Percentiles rank a stretch among this genome's conserved stretches.
phyloP scores from a whole-genome alignment of 2,797 vertebrate species.

The Benthosema pterotum region DNA sequence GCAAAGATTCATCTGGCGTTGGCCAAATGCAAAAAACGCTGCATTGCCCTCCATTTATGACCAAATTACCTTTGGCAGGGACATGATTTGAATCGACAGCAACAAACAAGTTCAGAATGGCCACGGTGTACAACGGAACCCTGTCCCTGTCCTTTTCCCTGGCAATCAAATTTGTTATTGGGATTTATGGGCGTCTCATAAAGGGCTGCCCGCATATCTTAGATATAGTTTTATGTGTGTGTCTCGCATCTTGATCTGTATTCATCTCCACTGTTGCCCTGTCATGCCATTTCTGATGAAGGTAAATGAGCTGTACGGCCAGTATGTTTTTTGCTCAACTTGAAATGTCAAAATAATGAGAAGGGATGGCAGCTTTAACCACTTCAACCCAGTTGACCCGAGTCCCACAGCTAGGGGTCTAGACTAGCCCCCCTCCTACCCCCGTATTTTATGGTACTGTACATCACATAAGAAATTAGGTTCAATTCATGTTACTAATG shows the following conservation, averaged over 20 bases:
- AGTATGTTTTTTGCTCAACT: conserved; percentile 6
- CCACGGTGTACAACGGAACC: conserved; percentile 29
- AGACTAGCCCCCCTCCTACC: too few relatives aligned
- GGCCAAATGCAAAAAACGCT: conserved; percentile 14
- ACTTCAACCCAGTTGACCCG: too few relatives aligned
- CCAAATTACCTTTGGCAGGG: conserved; percentile 22
- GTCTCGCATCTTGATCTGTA: conserved; percentile 24
- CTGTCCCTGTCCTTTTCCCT: conserved; percentile 44
- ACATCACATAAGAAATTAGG: too few relatives aligned
- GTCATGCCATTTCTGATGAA: background rate
- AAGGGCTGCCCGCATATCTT: conserved; percentile 33
- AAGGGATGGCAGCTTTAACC: background rate
- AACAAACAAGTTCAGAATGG: conserved; percentile 37
- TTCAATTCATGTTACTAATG: too few relatives aligned
- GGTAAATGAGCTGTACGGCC: conserved; percentile 10
- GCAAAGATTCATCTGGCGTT: conserved; percentile 3
- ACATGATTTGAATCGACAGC: conserved; percentile 43
- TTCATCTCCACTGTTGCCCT: conserved; percentile 16
- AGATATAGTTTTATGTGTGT: conserved; percentile 18
- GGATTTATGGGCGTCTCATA: conserved; percentile 48
- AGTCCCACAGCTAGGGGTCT: too few relatives aligned
- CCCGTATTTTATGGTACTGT: too few relatives aligned
- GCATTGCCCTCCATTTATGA: conserved; percentile 36
- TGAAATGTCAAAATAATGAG: conserved; percentile 22
- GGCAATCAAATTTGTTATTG: conserved; percentile 47